Conservation (phyloP, 2,113 vertebrate genomes). For the Oreocharis arfaki region DNA sequence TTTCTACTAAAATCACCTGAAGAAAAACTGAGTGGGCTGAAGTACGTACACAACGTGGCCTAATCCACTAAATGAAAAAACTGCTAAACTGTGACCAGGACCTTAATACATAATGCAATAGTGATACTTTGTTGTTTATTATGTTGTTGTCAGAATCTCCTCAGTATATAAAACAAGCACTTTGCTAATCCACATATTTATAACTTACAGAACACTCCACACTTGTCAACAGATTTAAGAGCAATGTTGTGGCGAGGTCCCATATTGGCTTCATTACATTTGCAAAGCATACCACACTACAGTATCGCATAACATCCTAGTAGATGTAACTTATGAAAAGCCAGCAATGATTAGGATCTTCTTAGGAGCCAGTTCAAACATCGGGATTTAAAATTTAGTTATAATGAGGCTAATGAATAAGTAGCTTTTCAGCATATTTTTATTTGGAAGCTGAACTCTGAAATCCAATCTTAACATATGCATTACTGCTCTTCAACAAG, state of each 20-base stretch:
- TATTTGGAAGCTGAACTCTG: neutral
- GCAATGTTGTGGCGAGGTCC: neutral
- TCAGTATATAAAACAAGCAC: neutral
- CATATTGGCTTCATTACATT: neutral
- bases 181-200: conserved; percentile 4
- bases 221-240: neutral
- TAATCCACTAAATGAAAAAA: neutral
- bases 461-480: neutral
- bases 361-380: neutral
- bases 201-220: neutral
- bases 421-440: neutral
- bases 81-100: neutral
- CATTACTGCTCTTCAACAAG: neutral
- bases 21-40: neutral
- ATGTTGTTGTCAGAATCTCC: neutral
- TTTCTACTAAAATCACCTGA: neutral
- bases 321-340: neutral
- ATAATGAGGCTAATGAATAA: neutral
- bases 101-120: neutral
- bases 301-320: neutral
- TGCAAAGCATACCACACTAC: neutral
- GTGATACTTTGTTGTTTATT: neutral
- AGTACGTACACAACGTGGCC: neutral
- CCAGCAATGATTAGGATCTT: neutral
- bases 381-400: neutral